Base-by-base conservation (phyloP, 2,888 invertebrate genomes). In the Nezara viridula region DNA sequence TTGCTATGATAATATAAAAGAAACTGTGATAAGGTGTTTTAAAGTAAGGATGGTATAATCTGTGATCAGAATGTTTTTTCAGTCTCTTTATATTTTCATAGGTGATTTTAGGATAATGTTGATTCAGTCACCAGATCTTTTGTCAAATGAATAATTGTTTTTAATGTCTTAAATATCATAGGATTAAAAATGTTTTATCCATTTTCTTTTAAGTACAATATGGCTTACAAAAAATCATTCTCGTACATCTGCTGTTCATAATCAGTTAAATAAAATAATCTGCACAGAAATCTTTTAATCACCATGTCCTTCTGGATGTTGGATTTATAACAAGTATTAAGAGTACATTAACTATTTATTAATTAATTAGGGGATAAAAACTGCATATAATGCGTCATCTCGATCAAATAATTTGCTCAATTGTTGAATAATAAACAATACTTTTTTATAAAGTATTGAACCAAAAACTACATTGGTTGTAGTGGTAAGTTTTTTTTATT, bases 1-100 rank as follows among this genome's bases (percentile, higher is more conserved):
- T 81, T 44, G 16, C 81, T 81, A 81, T 47, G 81, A 81, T 81
- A 81, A 81, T 47, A 81, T 44, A 81, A 44, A 81, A 81, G 81
- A 47, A 81, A 10, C 81, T 81, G 81, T 81, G 81, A 81, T 81
- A 81, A 81, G 44, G 24, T 81, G 77, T 73, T 52, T n/a, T 44
- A 81, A 81, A 81, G 81, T 81, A 81, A 81, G 81, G n/a, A 44
- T 81, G 81, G 81, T n/a, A 14, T 40, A 44, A 44, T 81, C 81
- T 81, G 81, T 81, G 81, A 81, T 81, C 24, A 81, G 44, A 81
- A 12, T 10, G 44, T 81, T 77, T 77, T 81, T 81, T 81, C 81
- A 81, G 44, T 81, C 81, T 81, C 81, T 81, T 81, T 81, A 81
- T 81, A 81, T 81, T 81, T 81, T 81, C 81, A 81, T 81, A 81